Percentiles rank a stretch among this genome's conserved stretches.
These are phyloP conservation scores for Drosophila borborema DNA, from an alignment of 2,888 invertebrate species.

Conservation along the genomic window DNA sequence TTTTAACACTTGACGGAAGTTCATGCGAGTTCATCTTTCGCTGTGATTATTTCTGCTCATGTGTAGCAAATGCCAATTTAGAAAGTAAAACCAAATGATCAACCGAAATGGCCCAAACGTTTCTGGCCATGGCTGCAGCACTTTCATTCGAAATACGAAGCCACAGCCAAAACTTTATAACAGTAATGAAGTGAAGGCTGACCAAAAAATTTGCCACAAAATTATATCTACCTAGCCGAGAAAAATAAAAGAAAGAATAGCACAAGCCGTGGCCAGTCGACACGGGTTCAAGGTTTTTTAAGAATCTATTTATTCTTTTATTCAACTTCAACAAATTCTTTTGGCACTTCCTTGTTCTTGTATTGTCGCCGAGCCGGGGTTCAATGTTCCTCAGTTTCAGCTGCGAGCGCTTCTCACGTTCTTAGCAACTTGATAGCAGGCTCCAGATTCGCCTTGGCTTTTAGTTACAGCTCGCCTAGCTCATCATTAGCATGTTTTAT, in stretches of 20 bases:
- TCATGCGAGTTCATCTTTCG: conserved; percentile 67
- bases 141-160: conserved; percentile 65
- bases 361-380: conserved; percentile 37
- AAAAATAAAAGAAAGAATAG: background rate
- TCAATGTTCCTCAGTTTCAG: conserved; percentile 56
- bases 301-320: conserved; percentile 19
- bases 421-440: conserved; percentile 1
- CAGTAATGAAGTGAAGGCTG: conserved; percentile 73
- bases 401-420: conserved; percentile 54
- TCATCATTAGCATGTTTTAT: conserved; percentile 65
- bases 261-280: conserved; percentile 14
- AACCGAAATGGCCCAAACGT: conserved; percentile 58
- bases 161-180: conserved; percentile 59
- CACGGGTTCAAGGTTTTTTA: conserved; percentile 70
- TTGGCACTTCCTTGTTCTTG: conserved; percentile 40
- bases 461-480: conserved; percentile 41
- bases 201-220: conserved; percentile 20
- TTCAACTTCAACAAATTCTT: conserved; percentile 29
- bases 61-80: conserved; percentile 79
- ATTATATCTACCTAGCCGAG: conserved; percentile 36
- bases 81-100: conserved; percentile 80
- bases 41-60: conserved; percentile 56
- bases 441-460: conserved; percentile 15
- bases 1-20: conserved; percentile 60
- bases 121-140: conserved; percentile 56